Percentiles rank a stretch among this genome's conserved stretches.
phyloP scores from a whole-genome alignment of 2,113 vertebrate genomes.

The Ptilorrhoa leucosticta region DNA sequence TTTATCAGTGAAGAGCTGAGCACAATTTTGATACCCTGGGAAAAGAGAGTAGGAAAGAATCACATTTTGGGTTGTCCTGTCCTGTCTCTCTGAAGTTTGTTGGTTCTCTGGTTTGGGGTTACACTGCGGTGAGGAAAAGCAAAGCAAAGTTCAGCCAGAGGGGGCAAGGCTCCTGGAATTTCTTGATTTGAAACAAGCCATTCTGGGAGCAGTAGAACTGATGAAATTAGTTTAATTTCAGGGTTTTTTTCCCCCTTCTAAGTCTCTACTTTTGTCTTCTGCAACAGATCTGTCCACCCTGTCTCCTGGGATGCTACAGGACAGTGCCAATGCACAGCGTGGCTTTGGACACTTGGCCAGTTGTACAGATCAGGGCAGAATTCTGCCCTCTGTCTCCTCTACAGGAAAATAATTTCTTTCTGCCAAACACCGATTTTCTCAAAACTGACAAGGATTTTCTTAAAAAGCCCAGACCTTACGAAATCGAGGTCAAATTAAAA shows the following conservation, averaged over 20 bases:
- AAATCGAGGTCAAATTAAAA: background rate
- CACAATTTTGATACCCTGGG: background rate
- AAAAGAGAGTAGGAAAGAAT: background rate
- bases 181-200: background rate
- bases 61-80: rapidly evolving
- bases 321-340: rapidly evolving
- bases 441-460: background rate
- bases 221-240: background rate
- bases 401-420: background rate
- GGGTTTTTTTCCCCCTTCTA: rapidly evolving
- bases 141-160: background rate
- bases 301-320: background rate
- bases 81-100: background rate
- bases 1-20: background rate
- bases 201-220: background rate
- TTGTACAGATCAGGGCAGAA: background rate
- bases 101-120: background rate
- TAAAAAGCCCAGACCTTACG: rapidly evolving
- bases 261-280: background rate
- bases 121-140: background rate
- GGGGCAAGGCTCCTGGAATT: background rate
- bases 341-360: background rate
- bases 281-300: background rate
- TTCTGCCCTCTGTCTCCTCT: background rate
- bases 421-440: background rate